Conservation (phyloP, 2,888 invertebrate species). For the Platycheirus rosarum region DNA sequence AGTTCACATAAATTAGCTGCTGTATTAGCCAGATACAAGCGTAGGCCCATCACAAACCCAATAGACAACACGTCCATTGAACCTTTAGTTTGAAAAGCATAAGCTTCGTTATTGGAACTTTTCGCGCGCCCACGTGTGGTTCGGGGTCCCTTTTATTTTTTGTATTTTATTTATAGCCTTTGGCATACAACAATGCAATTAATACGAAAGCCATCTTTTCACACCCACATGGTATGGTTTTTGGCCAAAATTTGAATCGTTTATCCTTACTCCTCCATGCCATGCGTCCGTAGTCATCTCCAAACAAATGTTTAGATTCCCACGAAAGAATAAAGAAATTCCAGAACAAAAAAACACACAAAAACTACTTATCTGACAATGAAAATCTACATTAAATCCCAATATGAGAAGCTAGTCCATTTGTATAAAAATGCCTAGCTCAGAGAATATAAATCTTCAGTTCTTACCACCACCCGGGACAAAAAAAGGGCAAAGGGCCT, state of each 20-base stretch:
- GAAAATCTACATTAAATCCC: conserved; percentile 71
- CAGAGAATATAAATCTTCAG: conserved; percentile 3
- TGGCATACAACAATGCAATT: conserved; percentile 39
- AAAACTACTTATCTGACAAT: conserved; percentile 60
- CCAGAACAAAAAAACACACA: neutral
- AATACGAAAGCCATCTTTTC: conserved; percentile 42
- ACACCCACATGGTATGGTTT: conserved; percentile 22
- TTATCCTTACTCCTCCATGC: conserved; percentile 4
- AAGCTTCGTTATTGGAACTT: conserved; percentile 32
- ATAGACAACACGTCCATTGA: conserved; percentile 33
- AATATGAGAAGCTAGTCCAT: conserved; percentile 51
- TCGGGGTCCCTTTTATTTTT: neutral
- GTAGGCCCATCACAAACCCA: conserved; percentile 14
- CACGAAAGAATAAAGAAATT: conserved; percentile 4
- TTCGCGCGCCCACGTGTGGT: conserved; percentile 34
- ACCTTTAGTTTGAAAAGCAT: conserved; percentile 8
- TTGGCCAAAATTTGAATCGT: conserved; percentile 20
- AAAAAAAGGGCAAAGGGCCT: conserved; percentile 48
- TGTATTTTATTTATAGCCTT: conserved; percentile 38
- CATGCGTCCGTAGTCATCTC: neutral
- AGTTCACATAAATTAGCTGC: conserved; percentile 32
- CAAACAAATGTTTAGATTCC: conserved; percentile 49
- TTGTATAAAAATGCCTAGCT: conserved; percentile 31
- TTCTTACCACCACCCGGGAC: neutral
- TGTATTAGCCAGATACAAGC: conserved; percentile 30